Percentiles rank a stretch among this genome's conserved stretches.
phyloP scores from a whole-genome alignment of 2,888 invertebrate genomes.

The Acleris literana region DNA sequence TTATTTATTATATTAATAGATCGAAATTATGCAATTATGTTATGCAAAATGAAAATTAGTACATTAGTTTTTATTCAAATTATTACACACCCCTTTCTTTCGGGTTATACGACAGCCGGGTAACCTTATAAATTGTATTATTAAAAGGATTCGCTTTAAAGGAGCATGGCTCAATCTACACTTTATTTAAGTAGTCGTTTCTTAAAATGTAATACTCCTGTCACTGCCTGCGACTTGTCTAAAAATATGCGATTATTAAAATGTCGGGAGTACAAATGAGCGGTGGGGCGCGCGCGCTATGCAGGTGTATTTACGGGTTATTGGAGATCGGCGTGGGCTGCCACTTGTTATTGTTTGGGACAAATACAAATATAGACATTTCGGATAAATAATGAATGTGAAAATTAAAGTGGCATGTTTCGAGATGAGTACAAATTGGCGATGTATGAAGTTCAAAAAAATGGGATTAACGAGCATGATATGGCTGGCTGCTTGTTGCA shows the following conservation, averaged over 20 bases:
- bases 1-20: too few relatives aligned
- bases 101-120: too few relatives aligned
- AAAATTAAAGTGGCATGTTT: neutral
- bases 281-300: constrained; percentile 59
- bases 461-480: too few relatives aligned
- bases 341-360: constrained; percentile 4
- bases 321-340: constrained; percentile 44
- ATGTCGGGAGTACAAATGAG: constrained; percentile 77
- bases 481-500: too few relatives aligned
- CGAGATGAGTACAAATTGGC: neutral
- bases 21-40: too few relatives aligned
- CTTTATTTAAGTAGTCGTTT: constrained; percentile 6
- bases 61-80: too few relatives aligned
- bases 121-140: too few relatives aligned
- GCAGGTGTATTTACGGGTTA: constrained; percentile 76
- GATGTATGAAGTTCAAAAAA: too few relatives aligned
- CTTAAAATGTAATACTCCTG: constrained; percentile 25
- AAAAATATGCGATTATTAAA: constrained; percentile 80
- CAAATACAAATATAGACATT: neutral
- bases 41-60: too few relatives aligned
- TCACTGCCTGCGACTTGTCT: constrained; percentile 48
- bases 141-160: too few relatives aligned
- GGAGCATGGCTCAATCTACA: neutral
- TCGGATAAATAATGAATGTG: neutral
- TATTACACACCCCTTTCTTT: too few relatives aligned